Percentiles rank a stretch among this genome's conserved stretches.
phyloP scores from a whole-genome alignment of 2,888 invertebrate genomes.

The Pyrrhia umbra region DNA sequence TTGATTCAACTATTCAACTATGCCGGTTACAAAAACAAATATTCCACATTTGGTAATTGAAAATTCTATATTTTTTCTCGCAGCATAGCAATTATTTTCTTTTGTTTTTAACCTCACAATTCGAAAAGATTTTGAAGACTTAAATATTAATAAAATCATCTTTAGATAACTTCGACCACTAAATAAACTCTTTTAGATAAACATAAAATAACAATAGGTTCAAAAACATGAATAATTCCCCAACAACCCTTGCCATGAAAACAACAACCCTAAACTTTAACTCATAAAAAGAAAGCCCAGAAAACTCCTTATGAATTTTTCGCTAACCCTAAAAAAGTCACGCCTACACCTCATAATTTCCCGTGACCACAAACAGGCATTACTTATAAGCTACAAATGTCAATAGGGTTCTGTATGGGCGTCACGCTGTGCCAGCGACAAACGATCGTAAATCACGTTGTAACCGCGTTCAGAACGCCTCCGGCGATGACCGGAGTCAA shows the following conservation, averaged over 20 bases:
- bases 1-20: background rate
- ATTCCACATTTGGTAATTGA: background rate
- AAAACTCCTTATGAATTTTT: conserved; percentile 4
- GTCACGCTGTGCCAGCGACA: conserved; percentile 64
- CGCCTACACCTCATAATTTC: conserved; percentile 28
- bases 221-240: conserved; percentile 30
- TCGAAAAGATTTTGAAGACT: too few relatives aligned
- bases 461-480: conserved; percentile 65
- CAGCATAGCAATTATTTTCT: too few relatives aligned
- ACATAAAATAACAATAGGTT: background rate
- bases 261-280: conserved; percentile 22
- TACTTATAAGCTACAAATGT: conserved; percentile 54
- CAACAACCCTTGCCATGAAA: background rate
- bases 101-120: too few relatives aligned
- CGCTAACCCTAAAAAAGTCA: conserved; percentile 15
- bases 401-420: conserved; percentile 59
- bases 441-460: conserved; percentile 68
- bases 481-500: conserved; percentile 63
- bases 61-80: too few relatives aligned
- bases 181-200: too few relatives aligned
- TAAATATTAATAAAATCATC: too few relatives aligned
- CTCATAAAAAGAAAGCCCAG: conserved; percentile 13
- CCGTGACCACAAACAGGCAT: conserved; percentile 38
- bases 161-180: too few relatives aligned
- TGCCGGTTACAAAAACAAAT: too few relatives aligned